These are phyloP conservation scores for Chrysochloris asiatica DNA, from an alignment of 2,113 vertebrate species.

Conservation along the genomic window DNA sequence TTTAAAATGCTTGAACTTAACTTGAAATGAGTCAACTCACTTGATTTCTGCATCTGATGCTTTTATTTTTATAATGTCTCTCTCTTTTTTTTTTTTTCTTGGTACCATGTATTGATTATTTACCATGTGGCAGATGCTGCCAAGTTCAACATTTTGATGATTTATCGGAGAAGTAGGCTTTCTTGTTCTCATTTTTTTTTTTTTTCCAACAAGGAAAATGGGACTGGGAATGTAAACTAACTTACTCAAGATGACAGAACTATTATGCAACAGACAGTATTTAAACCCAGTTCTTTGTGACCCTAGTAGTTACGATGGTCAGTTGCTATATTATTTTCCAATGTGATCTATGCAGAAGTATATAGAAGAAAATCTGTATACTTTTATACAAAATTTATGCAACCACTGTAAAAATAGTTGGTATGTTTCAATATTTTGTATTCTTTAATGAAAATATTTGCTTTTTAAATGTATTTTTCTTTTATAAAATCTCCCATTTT, in stretches of 20 bases:
- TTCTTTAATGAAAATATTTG: not conserved
- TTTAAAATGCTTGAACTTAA: not conserved
- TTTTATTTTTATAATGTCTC: not conserved
- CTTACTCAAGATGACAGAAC: not conserved
- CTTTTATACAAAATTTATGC: not conserved
- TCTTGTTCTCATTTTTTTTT: not conserved
- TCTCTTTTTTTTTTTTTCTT: not conserved
- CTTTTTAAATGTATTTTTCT: not conserved
- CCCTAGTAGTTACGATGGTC: not conserved
- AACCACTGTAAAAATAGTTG: not conserved
- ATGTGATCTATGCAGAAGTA: not conserved
- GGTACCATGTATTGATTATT: not conserved
- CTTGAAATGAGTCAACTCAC: not conserved
- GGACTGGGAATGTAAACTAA: not conserved
- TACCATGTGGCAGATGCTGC: not conserved
- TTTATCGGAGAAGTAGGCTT: not conserved
- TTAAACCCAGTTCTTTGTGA: not conserved
- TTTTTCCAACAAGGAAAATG: not conserved
- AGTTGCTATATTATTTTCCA: not conserved
- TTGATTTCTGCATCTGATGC: not conserved
- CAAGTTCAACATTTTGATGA: not conserved
- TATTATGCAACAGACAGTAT: not conserved
- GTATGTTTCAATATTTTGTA: not conserved
- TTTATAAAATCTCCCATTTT: not conserved
- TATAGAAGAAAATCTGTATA: not conserved